A percentile compares a stretch with the other conserved stretches of the same genome.
These are phyloP conservation scores for Meleagris gallopavo DNA, from an alignment of 2,113 vertebrate genomes.

Conservation along the genomic window DNA sequence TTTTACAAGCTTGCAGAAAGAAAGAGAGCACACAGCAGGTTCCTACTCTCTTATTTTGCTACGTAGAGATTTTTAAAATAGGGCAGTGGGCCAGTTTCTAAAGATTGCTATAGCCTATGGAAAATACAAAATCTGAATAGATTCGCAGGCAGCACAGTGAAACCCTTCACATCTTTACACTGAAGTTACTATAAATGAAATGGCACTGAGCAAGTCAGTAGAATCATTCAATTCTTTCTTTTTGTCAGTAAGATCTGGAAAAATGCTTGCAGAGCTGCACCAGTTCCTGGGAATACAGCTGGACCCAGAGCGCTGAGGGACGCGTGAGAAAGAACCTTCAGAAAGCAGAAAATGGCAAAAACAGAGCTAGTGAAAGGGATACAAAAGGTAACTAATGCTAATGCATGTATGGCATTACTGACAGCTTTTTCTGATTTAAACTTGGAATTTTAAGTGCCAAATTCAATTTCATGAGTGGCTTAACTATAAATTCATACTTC, in stretches of 20 bases:
- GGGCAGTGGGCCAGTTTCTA: neutral
- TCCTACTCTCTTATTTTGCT: neutral
- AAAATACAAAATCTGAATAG: neutral
- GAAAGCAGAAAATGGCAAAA: neutral
- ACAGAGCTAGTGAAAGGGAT: neutral
- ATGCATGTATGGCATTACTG: neutral
- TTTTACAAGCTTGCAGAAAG: neutral
- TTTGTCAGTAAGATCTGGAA: neutral
- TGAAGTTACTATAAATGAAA: neutral
- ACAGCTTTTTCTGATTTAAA: conserved; percentile 2
- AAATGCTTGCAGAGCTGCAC: neutral
- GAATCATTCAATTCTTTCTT: neutral
- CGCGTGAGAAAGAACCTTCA: neutral
- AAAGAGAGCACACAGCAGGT: neutral
- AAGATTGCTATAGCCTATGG: neutral
- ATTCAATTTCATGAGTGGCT: conserved; percentile 28
- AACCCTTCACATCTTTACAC: neutral
- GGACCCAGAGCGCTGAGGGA: neutral
- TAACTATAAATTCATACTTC: conserved; percentile 7
- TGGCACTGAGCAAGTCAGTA: neutral
- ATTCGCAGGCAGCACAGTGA: neutral
- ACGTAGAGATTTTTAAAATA: neutral
- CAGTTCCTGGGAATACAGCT: neutral
- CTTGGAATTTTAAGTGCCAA: neutral
- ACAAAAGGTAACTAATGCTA: neutral